These are phyloP conservation scores for Xenopus petersii DNA, from an alignment of 2,797 vertebrate species.

Conservation along the genomic window DNA sequence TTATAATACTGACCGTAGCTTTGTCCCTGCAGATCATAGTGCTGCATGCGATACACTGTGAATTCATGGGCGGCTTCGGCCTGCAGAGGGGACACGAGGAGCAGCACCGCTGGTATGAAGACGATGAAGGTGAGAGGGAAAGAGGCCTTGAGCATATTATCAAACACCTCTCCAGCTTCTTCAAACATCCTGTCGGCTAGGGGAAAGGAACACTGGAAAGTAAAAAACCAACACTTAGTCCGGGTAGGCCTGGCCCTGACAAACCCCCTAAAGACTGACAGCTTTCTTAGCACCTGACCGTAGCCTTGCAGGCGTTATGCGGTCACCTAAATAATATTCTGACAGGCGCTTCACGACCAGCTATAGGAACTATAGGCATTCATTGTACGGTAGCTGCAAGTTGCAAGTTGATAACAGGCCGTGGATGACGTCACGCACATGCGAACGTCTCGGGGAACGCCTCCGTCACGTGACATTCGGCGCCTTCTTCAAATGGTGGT, in stretches of 20 bases:
- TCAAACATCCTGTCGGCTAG: conserved; percentile 81
- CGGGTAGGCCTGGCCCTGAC: background rate
- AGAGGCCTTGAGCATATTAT: conserved; percentile 94
- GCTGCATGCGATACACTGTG: conserved; percentile 98
- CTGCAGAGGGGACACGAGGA: conserved; percentile 87
- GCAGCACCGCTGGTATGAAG: conserved; percentile 88
- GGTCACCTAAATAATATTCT: conserved; percentile 16
- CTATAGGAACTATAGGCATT: background rate
- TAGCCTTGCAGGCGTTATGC: conserved; percentile 50
- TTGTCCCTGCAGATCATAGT: conserved; percentile 97
- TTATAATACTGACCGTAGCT: conserved; percentile 79
- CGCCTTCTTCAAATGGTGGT: too few species aligned
- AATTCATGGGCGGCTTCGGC: conserved; percentile 97
- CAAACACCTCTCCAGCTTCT: conserved; percentile 93
- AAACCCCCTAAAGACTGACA: conserved; percentile 4
- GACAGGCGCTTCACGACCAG: conserved; percentile 24
- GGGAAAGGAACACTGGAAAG: conserved; percentile 11
- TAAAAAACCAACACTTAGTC: too few species aligned
- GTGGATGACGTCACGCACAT: too few species aligned
- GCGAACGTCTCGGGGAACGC: too few species aligned
- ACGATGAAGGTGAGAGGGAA: conserved; percentile 91
- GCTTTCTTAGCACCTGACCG: conserved; percentile 44
- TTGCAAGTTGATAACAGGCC: too few species aligned
- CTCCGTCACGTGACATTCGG: too few species aligned
- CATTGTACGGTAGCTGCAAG: too few species aligned